Evolutionary conservation across 1,140 invertebrate species (phyloP).

Genomic region (Drosophila seguyi): DNA sequence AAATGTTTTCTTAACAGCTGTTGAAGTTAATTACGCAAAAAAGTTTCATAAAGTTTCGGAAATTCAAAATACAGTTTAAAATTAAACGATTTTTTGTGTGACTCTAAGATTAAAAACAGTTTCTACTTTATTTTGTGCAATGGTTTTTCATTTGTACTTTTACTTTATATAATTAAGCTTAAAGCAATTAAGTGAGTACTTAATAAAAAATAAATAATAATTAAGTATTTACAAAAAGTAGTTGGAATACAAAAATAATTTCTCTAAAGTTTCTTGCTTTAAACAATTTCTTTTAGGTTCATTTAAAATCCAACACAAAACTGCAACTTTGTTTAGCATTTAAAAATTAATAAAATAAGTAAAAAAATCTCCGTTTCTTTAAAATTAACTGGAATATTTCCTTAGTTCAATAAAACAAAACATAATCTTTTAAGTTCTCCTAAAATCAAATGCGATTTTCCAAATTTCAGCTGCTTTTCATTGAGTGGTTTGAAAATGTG

Average conservation of each 20-base stretch:
- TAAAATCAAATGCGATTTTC: constrained; percentile 12
- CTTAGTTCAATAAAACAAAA: background rate
- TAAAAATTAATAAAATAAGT: background rate
- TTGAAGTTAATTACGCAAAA: background rate
- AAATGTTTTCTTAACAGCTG: background rate
- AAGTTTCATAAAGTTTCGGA: no score
- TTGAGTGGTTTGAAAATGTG: constrained; percentile 7
- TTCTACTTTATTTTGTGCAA: background rate
- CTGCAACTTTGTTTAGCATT: background rate
- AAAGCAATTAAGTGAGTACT: no score
- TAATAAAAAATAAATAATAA: background rate
- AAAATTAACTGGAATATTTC: background rate
- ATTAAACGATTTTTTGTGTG: background rate
- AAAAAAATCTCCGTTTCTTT: background rate
- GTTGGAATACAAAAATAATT: no score
- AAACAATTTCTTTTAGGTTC: background rate
- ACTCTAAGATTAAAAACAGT: background rate
- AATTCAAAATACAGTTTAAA: background rate
- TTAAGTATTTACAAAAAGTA: background rate
- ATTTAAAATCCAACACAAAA: background rate
- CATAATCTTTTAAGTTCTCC: background rate
- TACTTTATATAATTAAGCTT: background rate
- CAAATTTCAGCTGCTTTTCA: background rate
- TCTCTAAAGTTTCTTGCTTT: background rate
- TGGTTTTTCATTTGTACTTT: background rate